These are phyloP conservation scores for Peromyscus polionotus DNA, from an alignment of 2,113 vertebrate genomes.

Conservation along the genomic window DNA sequence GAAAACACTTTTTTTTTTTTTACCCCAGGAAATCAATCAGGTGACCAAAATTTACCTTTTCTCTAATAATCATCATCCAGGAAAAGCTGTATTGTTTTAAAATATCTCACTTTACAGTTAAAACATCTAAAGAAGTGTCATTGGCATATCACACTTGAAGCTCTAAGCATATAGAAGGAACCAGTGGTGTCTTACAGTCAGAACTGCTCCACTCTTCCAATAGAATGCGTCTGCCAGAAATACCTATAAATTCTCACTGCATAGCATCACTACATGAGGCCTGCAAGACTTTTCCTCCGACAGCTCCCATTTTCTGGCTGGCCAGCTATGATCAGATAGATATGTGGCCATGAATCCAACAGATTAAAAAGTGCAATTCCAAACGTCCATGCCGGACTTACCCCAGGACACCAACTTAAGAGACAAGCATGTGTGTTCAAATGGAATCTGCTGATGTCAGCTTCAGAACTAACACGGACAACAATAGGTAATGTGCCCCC, in stretches of 20 bases:
- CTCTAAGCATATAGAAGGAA: slow-evolving; percentile 38
- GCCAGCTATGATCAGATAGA: not conserved
- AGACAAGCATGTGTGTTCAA: not conserved
- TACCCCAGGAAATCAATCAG: not conserved
- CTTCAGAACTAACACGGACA: not conserved
- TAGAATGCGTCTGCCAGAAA: not conserved
- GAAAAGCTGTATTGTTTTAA: slow-evolving; percentile 3
- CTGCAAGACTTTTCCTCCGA: not conserved
- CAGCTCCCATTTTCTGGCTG: slow-evolving; percentile 5
- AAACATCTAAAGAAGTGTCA: slow-evolving; percentile 46
- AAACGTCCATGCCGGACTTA: not conserved
- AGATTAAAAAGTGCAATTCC: not conserved
- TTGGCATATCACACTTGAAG: not conserved
- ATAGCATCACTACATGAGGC: not conserved
- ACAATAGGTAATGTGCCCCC: not conserved
- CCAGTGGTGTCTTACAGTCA: slow-evolving; percentile 19
- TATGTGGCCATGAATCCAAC: not conserved
- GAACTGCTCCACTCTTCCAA: not conserved
- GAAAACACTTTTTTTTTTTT: slow-evolving; percentile 3
- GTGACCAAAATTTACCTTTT: not conserved
- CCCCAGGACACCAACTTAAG: not conserved
- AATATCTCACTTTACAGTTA: not conserved
- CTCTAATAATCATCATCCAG: slow-evolving; percentile 1
- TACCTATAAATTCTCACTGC: not conserved
- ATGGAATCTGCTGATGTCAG: not conserved